Percentiles rank a stretch among this genome's conserved stretches.
Conservation (phyloP, 2,888 invertebrate species). For the Oscheius sp. region DNA sequence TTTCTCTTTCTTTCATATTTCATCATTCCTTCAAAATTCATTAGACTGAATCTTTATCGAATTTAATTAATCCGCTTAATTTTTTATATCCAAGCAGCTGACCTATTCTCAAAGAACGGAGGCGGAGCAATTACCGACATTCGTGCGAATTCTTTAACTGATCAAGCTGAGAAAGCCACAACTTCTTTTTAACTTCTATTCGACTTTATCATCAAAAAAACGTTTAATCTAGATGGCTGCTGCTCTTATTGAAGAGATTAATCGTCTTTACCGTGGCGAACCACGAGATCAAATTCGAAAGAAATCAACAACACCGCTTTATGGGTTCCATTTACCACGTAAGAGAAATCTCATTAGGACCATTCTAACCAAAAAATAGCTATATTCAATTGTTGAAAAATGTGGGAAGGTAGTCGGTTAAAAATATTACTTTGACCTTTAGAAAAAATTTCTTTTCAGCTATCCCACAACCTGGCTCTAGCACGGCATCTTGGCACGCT, state of each 20-base stretch:
- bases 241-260: constrained; percentile 17
- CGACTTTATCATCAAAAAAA: background rate
- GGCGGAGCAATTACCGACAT: constrained; percentile 10
- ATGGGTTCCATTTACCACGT: constrained; percentile 20
- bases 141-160: background rate
- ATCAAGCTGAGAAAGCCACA: constrained; percentile 10
- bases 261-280: constrained; percentile 18
- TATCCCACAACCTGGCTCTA: constrained; percentile 40
- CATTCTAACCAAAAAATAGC: too few species aligned
- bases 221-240: constrained; percentile 13
- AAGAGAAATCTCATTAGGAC: background rate
- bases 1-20: too few species aligned
- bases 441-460: constrained; percentile 9
- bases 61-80: too few species aligned
- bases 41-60: too few species aligned
- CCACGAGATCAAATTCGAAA: background rate
- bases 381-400: background rate
- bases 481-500: constrained; percentile 48
- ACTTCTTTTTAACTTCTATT: background rate
- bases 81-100: too few species aligned
- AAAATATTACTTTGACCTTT: background rate
- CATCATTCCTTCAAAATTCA: too few species aligned
- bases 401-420: background rate
- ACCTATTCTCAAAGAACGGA: constrained; percentile 17
- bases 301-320: background rate